phyloP scores from a whole-genome alignment of 2,888 invertebrate species.

The Meteorus cinctellus region DNA sequence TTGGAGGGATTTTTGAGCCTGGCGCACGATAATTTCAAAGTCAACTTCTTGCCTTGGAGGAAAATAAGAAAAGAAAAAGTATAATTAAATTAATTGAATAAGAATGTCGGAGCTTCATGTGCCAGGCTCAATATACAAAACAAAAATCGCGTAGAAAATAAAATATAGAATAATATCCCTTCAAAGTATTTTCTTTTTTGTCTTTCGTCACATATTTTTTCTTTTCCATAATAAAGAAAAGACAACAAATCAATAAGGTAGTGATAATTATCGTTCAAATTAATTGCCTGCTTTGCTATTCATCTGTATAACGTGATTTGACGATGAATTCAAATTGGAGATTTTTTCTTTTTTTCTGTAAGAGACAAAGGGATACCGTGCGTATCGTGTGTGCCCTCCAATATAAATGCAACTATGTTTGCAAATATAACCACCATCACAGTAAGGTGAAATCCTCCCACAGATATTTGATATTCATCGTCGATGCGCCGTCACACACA shows the following conservation, averaged over 20 bases:
- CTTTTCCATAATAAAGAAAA: conserved; percentile 41
- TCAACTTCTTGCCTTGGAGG: background rate
- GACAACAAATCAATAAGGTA: conserved; percentile 7
- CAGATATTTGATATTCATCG: conserved; percentile 58
- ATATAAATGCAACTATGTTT: conserved; percentile 25
- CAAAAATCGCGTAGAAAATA: background rate
- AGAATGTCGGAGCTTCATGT: background rate
- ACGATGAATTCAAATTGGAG: background rate
- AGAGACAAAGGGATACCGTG: conserved; percentile 2
- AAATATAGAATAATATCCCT: conserved; percentile 9
- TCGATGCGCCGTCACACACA: conserved; percentile 51
- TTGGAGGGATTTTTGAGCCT: background rate
- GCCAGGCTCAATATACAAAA: background rate
- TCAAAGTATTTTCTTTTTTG: conserved; percentile 27
- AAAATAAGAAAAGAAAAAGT: conserved; percentile 9
- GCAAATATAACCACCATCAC: conserved; percentile 24
- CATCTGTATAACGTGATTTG: conserved; percentile 11
- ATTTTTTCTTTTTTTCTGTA: background rate
- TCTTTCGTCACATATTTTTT: conserved; percentile 30
- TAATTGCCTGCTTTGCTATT: conserved; percentile 30
- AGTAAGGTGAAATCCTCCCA: background rate
- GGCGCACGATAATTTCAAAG: background rate
- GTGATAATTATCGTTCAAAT: conserved; percentile 19
- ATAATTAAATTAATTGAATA: background rate
- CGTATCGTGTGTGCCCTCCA: background rate